phyloP scores from a whole-genome alignment of 2,888 invertebrate genomes.

The Julus scanicus region DNA sequence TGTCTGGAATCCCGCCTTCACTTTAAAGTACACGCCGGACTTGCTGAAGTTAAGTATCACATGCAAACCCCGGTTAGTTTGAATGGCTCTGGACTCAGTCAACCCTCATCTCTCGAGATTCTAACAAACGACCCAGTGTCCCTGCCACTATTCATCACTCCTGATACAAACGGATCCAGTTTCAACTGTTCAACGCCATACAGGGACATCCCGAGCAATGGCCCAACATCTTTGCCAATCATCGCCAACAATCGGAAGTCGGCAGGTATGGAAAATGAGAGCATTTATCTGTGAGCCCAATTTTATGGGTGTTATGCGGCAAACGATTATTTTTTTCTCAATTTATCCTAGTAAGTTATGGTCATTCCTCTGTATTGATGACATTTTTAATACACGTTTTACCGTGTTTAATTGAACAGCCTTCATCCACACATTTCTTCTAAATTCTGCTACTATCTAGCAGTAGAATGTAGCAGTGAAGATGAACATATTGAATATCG shows the following conservation, averaged over 20 bases:
- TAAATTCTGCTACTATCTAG: background rate
- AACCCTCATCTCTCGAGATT: background rate
- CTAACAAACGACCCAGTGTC: background rate
- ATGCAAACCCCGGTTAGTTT: conserved; percentile 1
- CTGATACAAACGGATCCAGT: background rate
- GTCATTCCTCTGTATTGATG: too few relatives aligned
- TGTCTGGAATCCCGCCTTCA: conserved; percentile 88
- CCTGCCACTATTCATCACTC: background rate
- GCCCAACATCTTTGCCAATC: background rate
- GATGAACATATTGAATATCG: too few relatives aligned
- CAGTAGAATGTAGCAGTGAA: too few relatives aligned
- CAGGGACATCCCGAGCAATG: background rate
- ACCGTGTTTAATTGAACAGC: too few relatives aligned
- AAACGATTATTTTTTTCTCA: background rate
- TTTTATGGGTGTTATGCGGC: background rate
- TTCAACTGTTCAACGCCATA: background rate
- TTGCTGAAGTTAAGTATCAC: conserved; percentile 62
- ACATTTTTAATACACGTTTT: too few relatives aligned
- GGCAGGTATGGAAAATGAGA: background rate
- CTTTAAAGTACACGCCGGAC: conserved; percentile 84
- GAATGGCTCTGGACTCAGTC: conserved; percentile 1
- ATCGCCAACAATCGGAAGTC: background rate
- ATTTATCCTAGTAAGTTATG: background rate
- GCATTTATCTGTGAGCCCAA: background rate
- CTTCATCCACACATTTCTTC: background rate